Evolutionary conservation across 1,140 invertebrate species (phyloP).

Genomic region (Bilobella aurantiaca): DNA sequence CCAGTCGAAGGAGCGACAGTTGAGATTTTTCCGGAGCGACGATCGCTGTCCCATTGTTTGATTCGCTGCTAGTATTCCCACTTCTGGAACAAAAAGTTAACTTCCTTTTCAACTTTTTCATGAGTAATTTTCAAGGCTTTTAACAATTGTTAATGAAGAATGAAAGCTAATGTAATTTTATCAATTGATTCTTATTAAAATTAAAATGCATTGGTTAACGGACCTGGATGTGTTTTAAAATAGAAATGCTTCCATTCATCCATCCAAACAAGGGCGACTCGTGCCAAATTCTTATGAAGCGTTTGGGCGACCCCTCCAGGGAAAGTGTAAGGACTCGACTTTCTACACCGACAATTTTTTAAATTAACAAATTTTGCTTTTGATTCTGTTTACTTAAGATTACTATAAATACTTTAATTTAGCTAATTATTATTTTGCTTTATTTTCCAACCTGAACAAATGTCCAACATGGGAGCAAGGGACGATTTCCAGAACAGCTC

Average conservation of each 20-base stretch:
- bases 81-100: too few relatives aligned
- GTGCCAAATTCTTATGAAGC: conserved; percentile 75
- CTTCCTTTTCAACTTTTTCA: too few relatives aligned
- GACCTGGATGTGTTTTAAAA: conserved; percentile 65
- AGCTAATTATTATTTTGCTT: too few relatives aligned
- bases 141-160: too few relatives aligned
- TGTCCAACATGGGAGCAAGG: conserved; percentile 96
- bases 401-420: too few relatives aligned
- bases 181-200: not conserved
- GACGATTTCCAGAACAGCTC: conserved; percentile 83
- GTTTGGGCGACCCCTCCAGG: conserved; percentile 70
- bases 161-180: conserved; percentile 13
- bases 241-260: conserved; percentile 87
- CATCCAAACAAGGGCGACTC: conserved; percentile 87
- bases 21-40: conserved; percentile 59
- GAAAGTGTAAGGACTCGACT: conserved; percentile 84
- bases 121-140: too few relatives aligned
- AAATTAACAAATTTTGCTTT: too few relatives aligned
- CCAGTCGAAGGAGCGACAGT: conserved; percentile 88
- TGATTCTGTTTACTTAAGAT: too few relatives aligned
- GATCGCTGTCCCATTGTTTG: conserved; percentile 62
- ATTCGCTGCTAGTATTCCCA: conserved; percentile 48
- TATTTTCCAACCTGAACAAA: too few relatives aligned
- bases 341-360: too few relatives aligned
- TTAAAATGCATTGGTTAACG: conserved; percentile 6